Evolutionary conservation across 2,797 vertebrate genomes (phyloP), one percentile per base, ranked within the genome.

Genomic region (Pangasius sanitwongsei): DNA sequence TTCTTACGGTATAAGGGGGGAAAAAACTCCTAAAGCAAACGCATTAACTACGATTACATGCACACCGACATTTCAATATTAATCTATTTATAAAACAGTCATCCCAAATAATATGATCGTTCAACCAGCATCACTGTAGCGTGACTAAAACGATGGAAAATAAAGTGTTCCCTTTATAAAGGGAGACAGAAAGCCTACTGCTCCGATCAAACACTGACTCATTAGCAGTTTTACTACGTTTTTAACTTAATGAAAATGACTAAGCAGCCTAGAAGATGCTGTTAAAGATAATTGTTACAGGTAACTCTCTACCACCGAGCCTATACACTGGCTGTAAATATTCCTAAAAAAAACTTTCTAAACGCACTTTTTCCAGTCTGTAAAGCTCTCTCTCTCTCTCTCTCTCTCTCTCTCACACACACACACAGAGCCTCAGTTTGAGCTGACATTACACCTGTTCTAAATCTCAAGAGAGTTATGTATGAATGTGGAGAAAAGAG

Each of bases 31-130:
- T 48, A 67, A 82, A 70, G 1, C 25, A 81, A 80, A 57, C 20
- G 70, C 77, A 87, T 87, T 20, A 78, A 59, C 50, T 69, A 23
- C 18, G n/a, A 85, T 85, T 75, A 28, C 55, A 61, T 18, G 53
- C 55, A 28, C 18, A 16, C 48, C 41, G 6, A 37, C 1, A 78
- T 87, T 78, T 77, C 59, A 9, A 87, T 67, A 67, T 87, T 55
- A 80, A 69, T 81, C n/a, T 20, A 81, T 37, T 80, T 50, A 82
- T n/a, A 65, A 83, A 65, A 13, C 55, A 48, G 6, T 9, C 41
- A 20, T 50, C 16, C 25, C 18, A 7, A 31, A 48, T 37, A 83
- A 53, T 48, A 34, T 48, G 59, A 75, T 48, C 70, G 25, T 75
- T 25, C 48, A 67, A 53, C 34, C 44, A 80, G 74, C 59, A 63